A percentile compares a stretch with the other conserved stretches of the same genome.
Conservation (phyloP, 1,140 invertebrate species). For the Caenorhabditis elegans region DNA sequence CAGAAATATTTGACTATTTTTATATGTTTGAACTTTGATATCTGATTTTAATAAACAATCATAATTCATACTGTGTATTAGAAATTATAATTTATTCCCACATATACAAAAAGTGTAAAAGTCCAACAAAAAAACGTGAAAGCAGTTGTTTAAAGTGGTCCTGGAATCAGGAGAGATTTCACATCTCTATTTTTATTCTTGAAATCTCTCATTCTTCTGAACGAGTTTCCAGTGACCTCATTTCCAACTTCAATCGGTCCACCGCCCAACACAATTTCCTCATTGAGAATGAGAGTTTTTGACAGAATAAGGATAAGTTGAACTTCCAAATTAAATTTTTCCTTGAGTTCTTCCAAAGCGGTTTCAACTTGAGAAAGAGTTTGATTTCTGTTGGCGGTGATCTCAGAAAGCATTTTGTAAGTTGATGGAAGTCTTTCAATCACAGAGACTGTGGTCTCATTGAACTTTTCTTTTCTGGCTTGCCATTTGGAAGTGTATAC, state of each 20-base stretch:
- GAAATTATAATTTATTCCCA: no score
- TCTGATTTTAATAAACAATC: no score
- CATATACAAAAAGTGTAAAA: no score
- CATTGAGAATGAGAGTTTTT: neutral
- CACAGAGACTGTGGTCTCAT: neutral
- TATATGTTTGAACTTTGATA: no score
- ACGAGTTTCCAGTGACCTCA: neutral
- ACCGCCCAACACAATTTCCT: neutral
- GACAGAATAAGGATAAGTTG: neutral
- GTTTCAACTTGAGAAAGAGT: neutral
- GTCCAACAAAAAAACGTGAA: no score
- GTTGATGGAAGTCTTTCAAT: neutral
- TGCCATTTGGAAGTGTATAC: neutral
- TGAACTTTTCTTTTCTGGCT: neutral
- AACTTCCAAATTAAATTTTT: neutral
- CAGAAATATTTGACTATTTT: no score
- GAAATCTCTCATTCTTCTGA: constrained; percentile 10
- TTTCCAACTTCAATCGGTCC: neutral
- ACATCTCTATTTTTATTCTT: neutral
- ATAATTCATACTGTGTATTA: no score
- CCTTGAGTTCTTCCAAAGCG: neutral
- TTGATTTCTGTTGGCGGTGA: neutral
- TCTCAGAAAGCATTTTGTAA: neutral
- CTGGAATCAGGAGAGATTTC: neutral
- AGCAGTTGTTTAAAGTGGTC: neutral